Base-by-base conservation (phyloP, 2,113 vertebrate species). In the Solea solea region DNA sequence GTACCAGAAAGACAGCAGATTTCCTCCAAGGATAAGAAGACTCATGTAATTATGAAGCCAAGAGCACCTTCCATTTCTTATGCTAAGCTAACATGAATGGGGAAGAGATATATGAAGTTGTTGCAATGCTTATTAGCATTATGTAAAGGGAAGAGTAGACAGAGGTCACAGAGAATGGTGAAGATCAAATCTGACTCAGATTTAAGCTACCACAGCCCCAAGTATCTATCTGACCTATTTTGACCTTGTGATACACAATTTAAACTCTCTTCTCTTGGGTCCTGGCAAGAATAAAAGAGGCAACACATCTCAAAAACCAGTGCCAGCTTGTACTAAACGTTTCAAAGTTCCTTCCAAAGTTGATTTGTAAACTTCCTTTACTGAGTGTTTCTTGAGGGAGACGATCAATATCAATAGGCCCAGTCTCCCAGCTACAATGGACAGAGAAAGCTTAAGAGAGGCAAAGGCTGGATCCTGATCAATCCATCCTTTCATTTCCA, bases 401-500 rank as follows among this genome's bases (percentile, higher is more conserved):
- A 85, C 66, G 73, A 74, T 60, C 70, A 86, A 81, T 69, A 90
- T 93, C 89, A 92, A 93, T 91, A 86, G 92, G 86, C 81, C 88
- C 85, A 92, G 91, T 94, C 90, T 92, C 79, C 69, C 46, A 44
- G 72, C 72, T 76, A 93, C 91, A 93, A 93, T 89, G 84, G 86
- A 93, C 90, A 94, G 90, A 93, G 92, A 90, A 87, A 83, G 89
- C 86, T 54, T 76, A 87, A 80, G 75, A 89, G 84, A 90, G 78
- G 83, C 87, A 89, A 89, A 83, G 85, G 64, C 88, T 67, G 84
- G 71, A 72, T 71, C 75, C 82, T 66, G 86, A 94, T 94, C 93
- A 93, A 94, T 92, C 92, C 84, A 61, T 82, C 85, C 91, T 90
- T 93, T 93, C 91, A 91, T 92, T 89, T 86, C 83, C 82, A 87